phyloP scores from a whole-genome alignment of 2,888 invertebrate species.

The Rhaphigaster nebulosa region DNA sequence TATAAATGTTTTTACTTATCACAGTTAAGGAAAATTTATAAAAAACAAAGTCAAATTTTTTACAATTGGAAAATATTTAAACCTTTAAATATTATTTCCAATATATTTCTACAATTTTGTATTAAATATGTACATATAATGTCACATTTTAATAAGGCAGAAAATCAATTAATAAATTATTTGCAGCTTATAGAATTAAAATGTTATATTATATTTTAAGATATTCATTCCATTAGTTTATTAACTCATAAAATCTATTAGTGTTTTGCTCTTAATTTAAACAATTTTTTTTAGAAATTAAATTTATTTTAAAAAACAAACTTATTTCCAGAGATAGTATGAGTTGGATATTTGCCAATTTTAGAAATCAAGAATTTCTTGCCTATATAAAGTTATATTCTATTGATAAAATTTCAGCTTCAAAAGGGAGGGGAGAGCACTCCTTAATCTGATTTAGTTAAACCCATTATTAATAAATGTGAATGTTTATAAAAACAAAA shows the following conservation, averaged over 20 bases:
- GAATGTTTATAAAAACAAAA: background rate
- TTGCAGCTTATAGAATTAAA: background rate
- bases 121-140: background rate
- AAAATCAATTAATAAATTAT: background rate
- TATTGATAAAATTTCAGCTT: background rate
- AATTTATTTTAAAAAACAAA: background rate
- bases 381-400: constrained; percentile 49
- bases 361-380: constrained; percentile 17
- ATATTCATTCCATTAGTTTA: background rate
- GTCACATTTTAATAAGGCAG: background rate
- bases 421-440: background rate
- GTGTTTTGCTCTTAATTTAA: background rate
- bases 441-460: background rate
- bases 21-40: background rate
- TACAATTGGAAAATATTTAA: background rate
- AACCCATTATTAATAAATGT: background rate
- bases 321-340: constrained; percentile 10
- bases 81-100: background rate
- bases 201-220: background rate
- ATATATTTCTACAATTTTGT: background rate
- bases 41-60: background rate
- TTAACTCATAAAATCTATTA: background rate
- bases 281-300: background rate
- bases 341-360: constrained; percentile 50
- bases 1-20: background rate